Evolutionary conservation across 1,140 invertebrate species (phyloP).

Genomic region (Micrasema minimum): DNA sequence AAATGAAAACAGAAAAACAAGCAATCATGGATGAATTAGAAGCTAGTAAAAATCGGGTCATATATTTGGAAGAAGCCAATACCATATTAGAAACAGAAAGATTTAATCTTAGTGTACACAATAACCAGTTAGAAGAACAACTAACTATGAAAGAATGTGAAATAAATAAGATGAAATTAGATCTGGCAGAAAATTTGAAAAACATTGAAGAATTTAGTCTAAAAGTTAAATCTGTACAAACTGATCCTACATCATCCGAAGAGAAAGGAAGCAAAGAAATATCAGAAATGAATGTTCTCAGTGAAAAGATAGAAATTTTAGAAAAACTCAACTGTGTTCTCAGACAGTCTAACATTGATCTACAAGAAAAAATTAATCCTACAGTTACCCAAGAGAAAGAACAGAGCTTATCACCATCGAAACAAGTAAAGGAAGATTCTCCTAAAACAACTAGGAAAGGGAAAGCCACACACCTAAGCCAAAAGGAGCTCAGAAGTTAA

Average conservation of each 20-base stretch:
- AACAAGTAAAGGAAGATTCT: conserved; percentile 33
- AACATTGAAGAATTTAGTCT: conserved; percentile 37
- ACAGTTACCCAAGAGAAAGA: conserved; percentile 49
- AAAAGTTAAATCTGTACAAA: conserved; percentile 55
- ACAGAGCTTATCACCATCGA: conserved; percentile 2
- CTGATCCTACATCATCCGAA: conserved; percentile 55
- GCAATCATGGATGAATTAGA: conserved; percentile 67
- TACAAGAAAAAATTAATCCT: conserved; percentile 66
- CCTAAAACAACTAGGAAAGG: conserved; percentile 25
- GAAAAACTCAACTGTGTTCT: conserved; percentile 67
- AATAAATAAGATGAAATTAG: conserved; percentile 56
- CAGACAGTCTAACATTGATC: conserved; percentile 66
- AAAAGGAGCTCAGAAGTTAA: conserved; percentile 38
- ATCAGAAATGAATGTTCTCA: conserved; percentile 62
- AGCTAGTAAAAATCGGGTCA: conserved; percentile 69
- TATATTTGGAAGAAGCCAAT: conserved; percentile 65
- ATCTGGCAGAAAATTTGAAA: conserved; percentile 39
- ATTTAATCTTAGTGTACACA: conserved; percentile 69
- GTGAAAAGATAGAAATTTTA: conserved; percentile 64
- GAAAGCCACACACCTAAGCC: conserved; percentile 29
- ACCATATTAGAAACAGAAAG: conserved; percentile 66
- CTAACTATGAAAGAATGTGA: conserved; percentile 63
- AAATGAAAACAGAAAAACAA: conserved; percentile 76
- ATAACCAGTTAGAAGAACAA: conserved; percentile 69
- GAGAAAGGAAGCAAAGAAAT: conserved; percentile 66